Evolutionary conservation across 2,888 invertebrate species (phyloP), one percentile per base, ranked within the genome.

Genomic region (Coelinius sp.): DNA sequence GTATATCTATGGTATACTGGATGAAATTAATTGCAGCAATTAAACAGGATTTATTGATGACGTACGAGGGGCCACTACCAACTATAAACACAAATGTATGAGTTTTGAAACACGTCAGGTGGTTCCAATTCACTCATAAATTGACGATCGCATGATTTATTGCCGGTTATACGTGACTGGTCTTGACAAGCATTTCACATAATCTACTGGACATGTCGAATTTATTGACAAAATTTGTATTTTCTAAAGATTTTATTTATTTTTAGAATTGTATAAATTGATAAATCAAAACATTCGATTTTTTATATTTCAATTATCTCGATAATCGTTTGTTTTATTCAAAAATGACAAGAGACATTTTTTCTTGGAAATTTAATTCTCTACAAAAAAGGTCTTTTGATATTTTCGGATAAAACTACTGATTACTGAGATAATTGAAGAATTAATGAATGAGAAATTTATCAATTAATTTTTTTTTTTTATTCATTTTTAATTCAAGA

Each of bases 91-190:
- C 12, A 49, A 10, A 53, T 24, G n/a, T 25, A 53, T 53, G 53
- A 53, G 53, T 53, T 53, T 53, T 53, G 53, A 27, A 53, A 53
- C 46, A 53, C 27, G 53, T 53, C 53, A 53, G 53, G 27, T 53
- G 25, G 53, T 25, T 53, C 8, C 22, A 2, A 53, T 53, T 53
- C 53, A 53, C 24, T 53, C 53, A 27, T 53, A 53, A 53, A 53
- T 53, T 53, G 25, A 53, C 27, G 53, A 27, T 14, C 4, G 24
- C n/a, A 8, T 53, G 53, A 53, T 25, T 53, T 53, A 53, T 53
- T 24, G 20, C 49, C 49, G 3, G 12, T 1, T 2, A 2, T 7
- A n/a, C 24, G 24, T 25, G 53, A 53, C 46, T 49, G 46, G 20
- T 25, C n/a, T 25, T 53, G 53, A 53, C 53, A 53, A 25, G 53